Base-by-base conservation (phyloP, 1,140 invertebrate genomes). In the Colletes gigas region DNA sequence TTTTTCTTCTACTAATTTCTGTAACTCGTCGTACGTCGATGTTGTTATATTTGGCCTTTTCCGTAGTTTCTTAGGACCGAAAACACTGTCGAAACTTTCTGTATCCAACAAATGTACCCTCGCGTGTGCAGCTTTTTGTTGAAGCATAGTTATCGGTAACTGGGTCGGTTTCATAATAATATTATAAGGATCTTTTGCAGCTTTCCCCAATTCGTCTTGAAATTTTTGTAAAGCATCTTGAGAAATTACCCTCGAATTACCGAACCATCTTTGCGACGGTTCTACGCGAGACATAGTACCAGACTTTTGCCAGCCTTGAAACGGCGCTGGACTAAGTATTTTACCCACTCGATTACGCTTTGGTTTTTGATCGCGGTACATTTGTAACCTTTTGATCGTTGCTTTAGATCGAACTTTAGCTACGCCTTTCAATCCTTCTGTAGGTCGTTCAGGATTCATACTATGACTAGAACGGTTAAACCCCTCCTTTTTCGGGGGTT, bases 211-310 rank as follows among this genome's bases (percentile, higher is more conserved):
- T 93, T 99, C 98, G 70, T 97, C 97, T 94, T 99, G 98, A 92
- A 99, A 99, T 88, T 98, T 98, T 94, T 99, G 99, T 44, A 99
- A 93, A 6, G 98, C 97, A 90, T 96, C 96, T 93, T 99, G 99
- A 0, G 97, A 97, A 86, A 99, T 98, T 0, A 98, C 97, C 81
- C 97, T 94, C 0, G 97, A 97, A 89, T 98, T 98, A 83, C 98
- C 98, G 94, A 99, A 99, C 99, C 99, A 99, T 92, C 97, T 98
- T 89, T 98, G 97, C 84, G 98, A 99, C 9, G 99, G 99, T 93
- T 99, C 99, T 9, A 99, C 97, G 67, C 99, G 94, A 54, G 99
- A 98, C 88, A 97, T 95, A 3, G 98, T 97, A 39, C 99, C 99
- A 72, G 98, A 96, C n/a, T 96, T 92, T 17, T 99, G 92, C 92